Evolutionary conservation across 2,113 vertebrate genomes (phyloP).

Genomic region (Nannospalax galili): DNA sequence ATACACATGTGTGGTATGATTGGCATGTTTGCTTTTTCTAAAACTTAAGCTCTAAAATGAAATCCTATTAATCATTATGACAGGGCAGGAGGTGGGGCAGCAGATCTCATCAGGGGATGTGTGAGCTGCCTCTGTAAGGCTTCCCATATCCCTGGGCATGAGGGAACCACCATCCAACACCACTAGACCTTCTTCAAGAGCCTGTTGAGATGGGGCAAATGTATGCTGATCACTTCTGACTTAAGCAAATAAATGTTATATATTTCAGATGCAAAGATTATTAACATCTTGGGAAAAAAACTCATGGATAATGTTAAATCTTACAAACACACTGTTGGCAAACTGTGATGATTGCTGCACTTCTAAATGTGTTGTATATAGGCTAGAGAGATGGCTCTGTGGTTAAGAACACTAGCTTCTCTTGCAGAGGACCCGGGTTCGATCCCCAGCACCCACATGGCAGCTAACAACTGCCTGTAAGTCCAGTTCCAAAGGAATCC

Average conservation of each 20-base stretch:
- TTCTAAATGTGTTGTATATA: no score
- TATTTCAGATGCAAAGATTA: slow-evolving; percentile 3
- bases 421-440: no score
- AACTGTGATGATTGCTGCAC: neutral
- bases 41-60: slow-evolving; percentile 56
- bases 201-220: neutral
- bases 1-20: slow-evolving; percentile 59
- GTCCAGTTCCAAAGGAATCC: no score
- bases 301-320: neutral
- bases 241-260: neutral
- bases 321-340: neutral
- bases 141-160: neutral
- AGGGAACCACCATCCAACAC: neutral
- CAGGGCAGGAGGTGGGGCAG: slow-evolving; percentile 13
- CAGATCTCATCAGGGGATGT: neutral
- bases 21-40: slow-evolving; percentile 69
- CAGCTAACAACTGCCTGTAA: no score
- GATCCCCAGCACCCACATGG: no score
- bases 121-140: neutral
- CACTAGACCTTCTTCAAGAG: neutral
- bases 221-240: neutral
- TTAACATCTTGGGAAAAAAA: neutral
- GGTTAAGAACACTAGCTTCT: no score
- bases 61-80: slow-evolving; percentile 61
- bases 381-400: no score